These are phyloP conservation scores for Altica lythri DNA, from an alignment of 2,888 invertebrate species.

Conservation along the genomic window DNA sequence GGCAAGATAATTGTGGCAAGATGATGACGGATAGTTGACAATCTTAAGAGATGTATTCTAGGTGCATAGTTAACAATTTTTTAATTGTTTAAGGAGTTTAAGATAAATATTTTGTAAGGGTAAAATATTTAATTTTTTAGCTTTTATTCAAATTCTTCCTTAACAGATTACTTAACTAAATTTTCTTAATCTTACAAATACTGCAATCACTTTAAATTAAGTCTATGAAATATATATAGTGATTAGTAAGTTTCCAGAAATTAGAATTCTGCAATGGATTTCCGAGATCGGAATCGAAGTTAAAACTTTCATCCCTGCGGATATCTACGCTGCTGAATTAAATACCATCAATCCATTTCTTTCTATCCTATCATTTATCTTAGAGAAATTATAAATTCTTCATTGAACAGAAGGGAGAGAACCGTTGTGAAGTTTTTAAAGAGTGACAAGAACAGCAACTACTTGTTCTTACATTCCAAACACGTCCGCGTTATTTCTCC, in stretches of 20 bases:
- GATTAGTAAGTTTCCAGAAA: not conserved
- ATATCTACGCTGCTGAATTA: conserved; percentile 22
- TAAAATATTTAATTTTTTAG: too few species aligned
- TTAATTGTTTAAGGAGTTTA: too few species aligned
- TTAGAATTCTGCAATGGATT: not conserved
- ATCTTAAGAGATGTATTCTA: too few species aligned
- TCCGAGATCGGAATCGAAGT: not conserved
- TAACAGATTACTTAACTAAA: too few species aligned
- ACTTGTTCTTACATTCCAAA: conserved; percentile 49
- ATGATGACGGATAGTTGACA: too few species aligned
- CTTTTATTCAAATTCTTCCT: too few species aligned
- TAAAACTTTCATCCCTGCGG: conserved; percentile 13
- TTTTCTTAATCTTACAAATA: too few species aligned
- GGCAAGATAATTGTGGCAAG: too few species aligned
- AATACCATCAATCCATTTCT: conserved; percentile 39
- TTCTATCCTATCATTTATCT: conserved; percentile 34
- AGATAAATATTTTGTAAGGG: too few species aligned
- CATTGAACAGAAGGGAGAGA: conserved; percentile 31
- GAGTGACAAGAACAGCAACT: conserved; percentile 40
- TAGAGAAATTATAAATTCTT: conserved; percentile 32
- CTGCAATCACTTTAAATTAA: too few species aligned
- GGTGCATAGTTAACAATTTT: too few species aligned
- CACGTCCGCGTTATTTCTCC: conserved; percentile 51
- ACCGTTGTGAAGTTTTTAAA: conserved; percentile 23
- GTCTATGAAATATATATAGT: not conserved